These are phyloP conservation scores for Brotula barbata DNA, from an alignment of 2,797 vertebrate genomes.

Conservation along the genomic window DNA sequence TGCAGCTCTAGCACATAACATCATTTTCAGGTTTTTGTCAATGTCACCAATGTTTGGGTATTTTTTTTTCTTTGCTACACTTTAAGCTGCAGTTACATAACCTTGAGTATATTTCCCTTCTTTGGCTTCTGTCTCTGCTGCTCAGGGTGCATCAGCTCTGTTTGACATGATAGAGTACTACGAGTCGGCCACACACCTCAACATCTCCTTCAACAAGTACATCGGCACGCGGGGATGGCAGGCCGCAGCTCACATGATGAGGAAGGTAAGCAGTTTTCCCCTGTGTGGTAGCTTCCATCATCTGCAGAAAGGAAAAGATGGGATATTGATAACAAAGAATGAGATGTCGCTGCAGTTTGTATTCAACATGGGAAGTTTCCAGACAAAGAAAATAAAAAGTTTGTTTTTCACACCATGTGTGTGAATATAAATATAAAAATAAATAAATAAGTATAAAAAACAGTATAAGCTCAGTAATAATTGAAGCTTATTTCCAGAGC, in stretches of 20 bases:
- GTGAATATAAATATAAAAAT: too few relatives aligned
- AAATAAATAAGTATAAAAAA: too few relatives aligned
- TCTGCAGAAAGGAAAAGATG: neutral
- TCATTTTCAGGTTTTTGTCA: constrained; percentile 11
- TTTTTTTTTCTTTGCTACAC: constrained; percentile 8
- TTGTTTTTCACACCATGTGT: too few relatives aligned
- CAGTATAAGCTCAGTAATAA: too few relatives aligned
- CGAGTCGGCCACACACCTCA: constrained; percentile 94
- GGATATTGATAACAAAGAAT: neutral
- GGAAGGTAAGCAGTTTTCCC: constrained; percentile 83
- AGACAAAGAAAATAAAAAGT: too few relatives aligned
- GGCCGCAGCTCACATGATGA: constrained; percentile 95
- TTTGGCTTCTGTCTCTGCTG: neutral
- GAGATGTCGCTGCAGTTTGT: too few relatives aligned
- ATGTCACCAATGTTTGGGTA: neutral
- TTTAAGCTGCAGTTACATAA: constrained; percentile 2
- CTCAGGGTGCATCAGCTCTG: constrained; percentile 89
- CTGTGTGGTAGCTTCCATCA: neutral
- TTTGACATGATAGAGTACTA: constrained; percentile 99
- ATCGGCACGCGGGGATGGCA: constrained; percentile 96
- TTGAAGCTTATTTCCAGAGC: too few relatives aligned
- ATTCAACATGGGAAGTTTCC: too few relatives aligned
- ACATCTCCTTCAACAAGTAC: constrained; percentile 97
- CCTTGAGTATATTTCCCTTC: neutral
- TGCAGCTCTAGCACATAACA: neutral